phyloP scores from a whole-genome alignment of 64 coral and sea anemone genomes.

The Actinia tenebrosa region DNA sequence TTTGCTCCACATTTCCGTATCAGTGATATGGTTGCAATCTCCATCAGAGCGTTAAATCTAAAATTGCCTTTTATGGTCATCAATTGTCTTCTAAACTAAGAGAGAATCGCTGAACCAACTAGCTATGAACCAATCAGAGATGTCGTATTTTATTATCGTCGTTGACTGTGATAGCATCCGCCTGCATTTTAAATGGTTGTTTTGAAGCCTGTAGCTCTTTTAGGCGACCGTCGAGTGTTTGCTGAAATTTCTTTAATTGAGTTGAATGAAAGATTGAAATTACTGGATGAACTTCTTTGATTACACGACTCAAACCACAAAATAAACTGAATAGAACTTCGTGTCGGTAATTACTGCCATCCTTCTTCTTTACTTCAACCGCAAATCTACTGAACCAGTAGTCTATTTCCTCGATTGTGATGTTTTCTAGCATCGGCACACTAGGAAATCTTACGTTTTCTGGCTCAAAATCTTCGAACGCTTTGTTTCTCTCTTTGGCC shows the following conservation, averaged over 20 bases:
- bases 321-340: conserved; percentile 19
- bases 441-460: conserved; percentile 1
- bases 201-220: conserved; percentile 2
- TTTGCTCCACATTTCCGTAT: not conserved
- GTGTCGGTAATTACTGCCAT: conserved; percentile 16
- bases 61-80: too few relatives aligned
- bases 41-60: too few relatives aligned
- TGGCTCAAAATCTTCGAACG: conserved; percentile 6
- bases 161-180: not conserved
- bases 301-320: conserved; percentile 22
- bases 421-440: not conserved
- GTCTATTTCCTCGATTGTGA: not conserved
- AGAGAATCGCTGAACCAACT: too few relatives aligned
- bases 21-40: too few relatives aligned
- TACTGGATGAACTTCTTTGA: not conserved
- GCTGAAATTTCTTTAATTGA: not conserved
- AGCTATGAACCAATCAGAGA: too few relatives aligned
- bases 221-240: conserved; percentile 11
- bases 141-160: too few relatives aligned
- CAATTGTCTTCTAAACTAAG: too few relatives aligned
- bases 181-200: not conserved
- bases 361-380: too few relatives aligned
- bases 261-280: not conserved
- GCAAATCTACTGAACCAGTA: too few relatives aligned
- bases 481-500: not conserved